Evolutionary conservation across 2,888 invertebrate species (phyloP).

Genomic region (Dendrolimus pini): DNA sequence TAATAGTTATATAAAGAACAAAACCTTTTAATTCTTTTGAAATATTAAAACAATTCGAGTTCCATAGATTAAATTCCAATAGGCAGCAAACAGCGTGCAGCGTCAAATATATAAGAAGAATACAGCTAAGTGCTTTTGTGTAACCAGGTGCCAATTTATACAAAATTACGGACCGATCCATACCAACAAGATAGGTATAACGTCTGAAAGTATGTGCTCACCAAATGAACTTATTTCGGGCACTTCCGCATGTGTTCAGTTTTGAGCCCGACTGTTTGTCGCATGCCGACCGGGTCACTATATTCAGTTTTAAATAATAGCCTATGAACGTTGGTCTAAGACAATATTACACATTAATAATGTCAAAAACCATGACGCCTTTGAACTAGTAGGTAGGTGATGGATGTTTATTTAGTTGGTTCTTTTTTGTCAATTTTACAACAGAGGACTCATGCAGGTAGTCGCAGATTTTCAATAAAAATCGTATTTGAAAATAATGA

Average conservation of each 20-base stretch:
- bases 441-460: too few species aligned
- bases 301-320: constrained; percentile 18
- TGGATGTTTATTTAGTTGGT: too few species aligned
- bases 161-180: not conserved
- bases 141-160: not conserved
- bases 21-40: too few species aligned
- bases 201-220: constrained; percentile 33
- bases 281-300: constrained; percentile 47
- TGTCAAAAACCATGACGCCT: too few species aligned
- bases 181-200: not conserved
- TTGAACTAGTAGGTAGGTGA: too few species aligned
- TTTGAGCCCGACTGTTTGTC: constrained; percentile 46
- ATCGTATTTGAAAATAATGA: constrained; percentile 1
- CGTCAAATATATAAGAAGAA: not conserved
- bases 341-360: not conserved
- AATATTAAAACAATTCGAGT: too few species aligned
- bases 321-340: not conserved
- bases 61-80: too few species aligned
- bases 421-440: too few species aligned
- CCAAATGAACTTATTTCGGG: constrained; percentile 65
- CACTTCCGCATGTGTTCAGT: constrained; percentile 63
- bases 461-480: not conserved
- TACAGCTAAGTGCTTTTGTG: not conserved
- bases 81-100: too few species aligned
- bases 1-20: too few species aligned